Conservation (phyloP, 1,140 invertebrate genomes). For the Calycopis cecrops region DNA sequence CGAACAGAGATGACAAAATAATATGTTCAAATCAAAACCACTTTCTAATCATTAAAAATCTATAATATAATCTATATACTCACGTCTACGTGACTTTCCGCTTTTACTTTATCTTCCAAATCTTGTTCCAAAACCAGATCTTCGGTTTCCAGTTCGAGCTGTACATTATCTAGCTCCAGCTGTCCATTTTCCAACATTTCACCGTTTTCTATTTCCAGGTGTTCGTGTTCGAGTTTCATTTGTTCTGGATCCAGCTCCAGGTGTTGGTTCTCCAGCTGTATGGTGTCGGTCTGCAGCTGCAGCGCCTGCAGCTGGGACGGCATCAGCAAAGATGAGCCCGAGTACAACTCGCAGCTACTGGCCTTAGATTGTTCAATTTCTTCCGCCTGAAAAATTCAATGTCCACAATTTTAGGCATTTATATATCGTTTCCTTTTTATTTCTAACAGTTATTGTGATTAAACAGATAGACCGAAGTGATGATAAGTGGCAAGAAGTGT, state of each 20-base stretch:
- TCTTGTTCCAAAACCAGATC: not conserved
- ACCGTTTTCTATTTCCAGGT: conserved; percentile 19
- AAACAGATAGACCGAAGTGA: too few relatives aligned
- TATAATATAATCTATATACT: not conserved
- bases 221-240: conserved; percentile 11
- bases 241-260: not conserved
- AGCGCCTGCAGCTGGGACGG: conserved; percentile 16
- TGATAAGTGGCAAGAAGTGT: too few relatives aligned
- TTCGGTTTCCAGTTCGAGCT: conserved; percentile 9
- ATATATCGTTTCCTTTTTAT: not conserved
- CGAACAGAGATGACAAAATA: too few relatives aligned
- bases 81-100: conserved; percentile 35
- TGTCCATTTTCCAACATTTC: conserved; percentile 18
- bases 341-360: conserved; percentile 36
- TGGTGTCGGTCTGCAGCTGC: conserved; percentile 9
- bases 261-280: not conserved
- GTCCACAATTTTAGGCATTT: not conserved
- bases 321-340: conserved; percentile 35
- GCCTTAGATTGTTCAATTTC: conserved; percentile 31
- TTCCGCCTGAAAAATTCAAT: conserved; percentile 14
- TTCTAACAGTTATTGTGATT: not conserved
- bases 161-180: conserved; percentile 20
- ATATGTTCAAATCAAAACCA: too few relatives aligned
- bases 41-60: too few relatives aligned
- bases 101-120: conserved; percentile 10